phyloP scores from a whole-genome alignment of 2,888 invertebrate species.

The Callimorpha dominula region DNA sequence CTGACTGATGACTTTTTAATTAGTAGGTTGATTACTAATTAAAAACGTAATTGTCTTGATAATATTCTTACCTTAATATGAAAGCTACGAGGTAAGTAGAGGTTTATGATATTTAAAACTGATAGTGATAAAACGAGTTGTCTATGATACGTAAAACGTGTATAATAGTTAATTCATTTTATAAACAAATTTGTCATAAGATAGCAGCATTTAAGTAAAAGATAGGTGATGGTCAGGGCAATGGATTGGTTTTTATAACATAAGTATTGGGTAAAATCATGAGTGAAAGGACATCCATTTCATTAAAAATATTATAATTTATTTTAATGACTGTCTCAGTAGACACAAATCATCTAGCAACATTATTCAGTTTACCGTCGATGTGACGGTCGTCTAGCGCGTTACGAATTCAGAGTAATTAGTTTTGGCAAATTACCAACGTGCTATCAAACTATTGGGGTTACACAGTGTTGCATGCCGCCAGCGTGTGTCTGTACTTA shows the following conservation, averaged over 20 bases:
- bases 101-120: background rate
- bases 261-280: background rate
- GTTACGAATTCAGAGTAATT: conserved; percentile 30
- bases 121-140: background rate
- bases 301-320: too few species aligned
- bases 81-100: background rate
- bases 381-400: conserved; percentile 25
- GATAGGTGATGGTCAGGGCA: background rate
- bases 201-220: background rate
- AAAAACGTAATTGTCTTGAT: too few species aligned
- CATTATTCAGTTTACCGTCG: background rate
- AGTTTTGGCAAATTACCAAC: conserved; percentile 38
- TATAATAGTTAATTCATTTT: background rate
- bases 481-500: conserved; percentile 15
- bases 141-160: conserved; percentile 5
- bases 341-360: background rate
- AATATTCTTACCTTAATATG: background rate
- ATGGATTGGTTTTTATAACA: background rate
- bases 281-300: background rate
- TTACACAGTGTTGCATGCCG: conserved; percentile 23
- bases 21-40: too few species aligned
- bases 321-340: background rate
- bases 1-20: too few species aligned
- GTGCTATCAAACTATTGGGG: conserved; percentile 33
- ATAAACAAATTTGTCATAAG: too few species aligned